Evolutionary conservation across 1,140 invertebrate genomes (phyloP).

Genomic region (Dryas iulia): DNA sequence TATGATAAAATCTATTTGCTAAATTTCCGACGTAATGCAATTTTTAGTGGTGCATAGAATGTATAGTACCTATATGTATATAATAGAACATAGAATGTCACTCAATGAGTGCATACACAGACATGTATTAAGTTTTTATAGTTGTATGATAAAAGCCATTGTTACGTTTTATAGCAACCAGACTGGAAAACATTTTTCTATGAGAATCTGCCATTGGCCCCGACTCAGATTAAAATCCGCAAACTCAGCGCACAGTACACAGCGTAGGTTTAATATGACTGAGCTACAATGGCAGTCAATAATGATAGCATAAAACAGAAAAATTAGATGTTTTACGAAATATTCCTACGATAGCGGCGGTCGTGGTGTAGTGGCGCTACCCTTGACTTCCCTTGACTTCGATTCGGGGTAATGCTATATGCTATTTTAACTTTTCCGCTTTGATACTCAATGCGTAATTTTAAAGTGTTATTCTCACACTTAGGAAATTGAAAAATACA

Average conservation of each 20-base stretch:
- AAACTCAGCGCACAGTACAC: slow-evolving; percentile 21
- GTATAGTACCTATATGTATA: too few relatives aligned
- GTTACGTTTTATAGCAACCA: neutral
- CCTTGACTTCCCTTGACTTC: too few relatives aligned
- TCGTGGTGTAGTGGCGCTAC: too few relatives aligned
- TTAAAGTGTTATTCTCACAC: too few relatives aligned
- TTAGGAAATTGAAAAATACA: too few relatives aligned
- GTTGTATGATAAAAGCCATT: neutral
- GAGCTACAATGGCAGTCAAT: neutral
- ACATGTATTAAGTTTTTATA: neutral
- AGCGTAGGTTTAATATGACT: neutral
- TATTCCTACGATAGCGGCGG: too few relatives aligned
- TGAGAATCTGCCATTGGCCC: neutral
- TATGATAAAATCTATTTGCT: too few relatives aligned
- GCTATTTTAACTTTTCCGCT: too few relatives aligned
- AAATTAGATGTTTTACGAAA: neutral
- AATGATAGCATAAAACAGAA: neutral
- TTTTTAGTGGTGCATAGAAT: too few relatives aligned
- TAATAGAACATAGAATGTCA: neutral
- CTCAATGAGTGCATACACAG: neutral
- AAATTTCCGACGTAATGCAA: too few relatives aligned
- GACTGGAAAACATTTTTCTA: slow-evolving; percentile 4
- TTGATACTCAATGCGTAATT: too few relatives aligned
- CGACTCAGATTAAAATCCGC: slow-evolving; percentile 37
- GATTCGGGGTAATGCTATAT: too few relatives aligned